phyloP scores from a whole-genome alignment of 2,113 vertebrate genomes.

The Clarias macrocephalus region DNA sequence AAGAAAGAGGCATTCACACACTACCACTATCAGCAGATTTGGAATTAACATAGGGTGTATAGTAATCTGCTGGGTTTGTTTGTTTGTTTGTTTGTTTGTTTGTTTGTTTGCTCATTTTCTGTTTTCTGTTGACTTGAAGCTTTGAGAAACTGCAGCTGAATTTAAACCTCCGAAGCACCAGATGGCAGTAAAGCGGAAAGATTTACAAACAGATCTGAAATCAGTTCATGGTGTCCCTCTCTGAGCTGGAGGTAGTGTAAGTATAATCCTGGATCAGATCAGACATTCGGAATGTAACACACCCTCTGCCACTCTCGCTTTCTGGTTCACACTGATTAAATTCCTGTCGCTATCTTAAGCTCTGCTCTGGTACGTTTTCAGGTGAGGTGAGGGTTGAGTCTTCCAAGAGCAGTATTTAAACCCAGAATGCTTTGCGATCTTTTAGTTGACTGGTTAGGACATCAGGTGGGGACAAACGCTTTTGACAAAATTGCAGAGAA shows the following conservation, averaged over 20 bases:
- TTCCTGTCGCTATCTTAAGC: not conserved
- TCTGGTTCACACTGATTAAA: not conserved
- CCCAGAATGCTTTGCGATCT: not conserved
- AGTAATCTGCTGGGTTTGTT: not conserved
- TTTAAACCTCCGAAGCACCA: constrained; percentile 49
- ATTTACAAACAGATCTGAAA: not conserved
- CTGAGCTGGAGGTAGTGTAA: not conserved
- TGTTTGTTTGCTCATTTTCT: not conserved
- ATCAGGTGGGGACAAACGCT: not conserved
- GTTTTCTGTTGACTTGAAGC: not conserved
- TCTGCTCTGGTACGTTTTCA: not conserved
- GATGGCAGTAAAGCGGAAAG: constrained; percentile 20
- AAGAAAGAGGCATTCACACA: not conserved
- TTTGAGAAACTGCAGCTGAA: not conserved
- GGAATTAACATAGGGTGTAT: not conserved
- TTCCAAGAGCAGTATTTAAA: not conserved
- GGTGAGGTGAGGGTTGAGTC: not conserved
- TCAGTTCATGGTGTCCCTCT: not conserved
- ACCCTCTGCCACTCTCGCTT: not conserved
- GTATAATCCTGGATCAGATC: not conserved
- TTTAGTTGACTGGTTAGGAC: not conserved
- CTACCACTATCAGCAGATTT: constrained; percentile 10
- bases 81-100: no score
- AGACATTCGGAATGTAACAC: not conserved
- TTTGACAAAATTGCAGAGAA: not conserved